These are phyloP conservation scores for Typhlomys cinereus DNA, from an alignment of 2,113 vertebrate genomes.

Conservation along the genomic window DNA sequence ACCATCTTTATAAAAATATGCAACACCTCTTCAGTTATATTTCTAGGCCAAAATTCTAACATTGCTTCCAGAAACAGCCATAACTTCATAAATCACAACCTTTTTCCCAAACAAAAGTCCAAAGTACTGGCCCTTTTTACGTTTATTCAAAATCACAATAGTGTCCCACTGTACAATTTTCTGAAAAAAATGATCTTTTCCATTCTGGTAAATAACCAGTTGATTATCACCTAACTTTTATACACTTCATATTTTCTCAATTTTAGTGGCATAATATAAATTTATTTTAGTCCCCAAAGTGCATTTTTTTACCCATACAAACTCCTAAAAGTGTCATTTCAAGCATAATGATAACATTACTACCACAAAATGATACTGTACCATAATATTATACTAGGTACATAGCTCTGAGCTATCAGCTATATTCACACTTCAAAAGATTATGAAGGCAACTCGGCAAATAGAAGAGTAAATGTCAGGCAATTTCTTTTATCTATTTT, in stretches of 20 bases:
- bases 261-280: slow-evolving; percentile 47
- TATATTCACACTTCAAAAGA: slow-evolving; percentile 54
- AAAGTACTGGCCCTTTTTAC: background rate
- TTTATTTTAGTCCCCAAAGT: slow-evolving; percentile 34
- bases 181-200: background rate
- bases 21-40: background rate
- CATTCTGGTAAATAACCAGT: slow-evolving; percentile 15
- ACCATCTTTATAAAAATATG: background rate
- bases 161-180: background rate
- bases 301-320: slow-evolving; percentile 32
- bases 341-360: slow-evolving; percentile 63
- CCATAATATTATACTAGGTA: slow-evolving; percentile 38
- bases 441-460: slow-evolving; percentile 60
- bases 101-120: background rate
- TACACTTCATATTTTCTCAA: slow-evolving; percentile 48
- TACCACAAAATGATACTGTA: slow-evolving; percentile 21
- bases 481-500: slow-evolving; percentile 52
- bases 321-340: slow-evolving; percentile 59
- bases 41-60: background rate
- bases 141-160: slow-evolving; percentile 48
- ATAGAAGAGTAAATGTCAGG: slow-evolving; percentile 59
- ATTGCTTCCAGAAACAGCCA: background rate
- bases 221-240: slow-evolving; percentile 37
- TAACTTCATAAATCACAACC: background rate
- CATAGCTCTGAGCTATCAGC: slow-evolving; percentile 58